Percentiles rank a stretch among this genome's conserved stretches.
Evolutionary conservation across 2,797 vertebrate species (phyloP).

Genomic region (Odontamblyopus rebecca): DNA sequence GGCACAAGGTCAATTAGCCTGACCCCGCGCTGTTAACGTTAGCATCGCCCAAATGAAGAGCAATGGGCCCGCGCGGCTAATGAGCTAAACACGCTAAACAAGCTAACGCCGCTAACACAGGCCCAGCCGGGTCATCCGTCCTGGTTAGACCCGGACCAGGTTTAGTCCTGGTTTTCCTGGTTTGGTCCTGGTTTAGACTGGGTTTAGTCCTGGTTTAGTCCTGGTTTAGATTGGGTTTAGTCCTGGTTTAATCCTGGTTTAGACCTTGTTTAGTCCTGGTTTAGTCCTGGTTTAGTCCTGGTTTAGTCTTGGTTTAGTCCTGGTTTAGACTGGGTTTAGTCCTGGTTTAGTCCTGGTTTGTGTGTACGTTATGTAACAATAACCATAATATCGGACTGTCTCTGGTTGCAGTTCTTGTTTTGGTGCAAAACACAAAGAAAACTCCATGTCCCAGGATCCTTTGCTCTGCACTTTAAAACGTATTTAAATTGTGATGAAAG

Average conservation of each 20-base stretch:
- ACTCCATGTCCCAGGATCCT: too few species aligned
- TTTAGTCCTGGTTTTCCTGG: background rate
- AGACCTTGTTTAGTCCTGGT: too few species aligned
- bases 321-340: background rate
- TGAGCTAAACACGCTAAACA: background rate
- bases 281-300: background rate
- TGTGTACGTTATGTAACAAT: too few species aligned
- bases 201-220: background rate
- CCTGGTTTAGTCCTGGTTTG: too few species aligned
- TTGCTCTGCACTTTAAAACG: too few species aligned
- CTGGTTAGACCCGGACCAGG: background rate
- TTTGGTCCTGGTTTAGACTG: background rate
- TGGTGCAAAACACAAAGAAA: too few species aligned
- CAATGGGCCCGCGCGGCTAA: slow-evolving; percentile 76
- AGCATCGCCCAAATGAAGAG: slow-evolving; percentile 88
- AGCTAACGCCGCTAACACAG: slow-evolving; percentile 76
- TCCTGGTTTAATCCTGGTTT: background rate
- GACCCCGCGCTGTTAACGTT: slow-evolving; percentile 75
- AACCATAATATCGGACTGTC: too few species aligned
- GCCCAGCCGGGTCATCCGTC: background rate
- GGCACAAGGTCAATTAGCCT: slow-evolving; percentile 87
- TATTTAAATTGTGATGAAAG: too few species aligned
- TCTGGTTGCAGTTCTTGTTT: too few species aligned
- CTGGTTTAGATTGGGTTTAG: too few species aligned
- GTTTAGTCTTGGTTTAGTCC: background rate